Base-by-base conservation (phyloP, 2,888 invertebrate species). In the Sarcophaga variegata region DNA sequence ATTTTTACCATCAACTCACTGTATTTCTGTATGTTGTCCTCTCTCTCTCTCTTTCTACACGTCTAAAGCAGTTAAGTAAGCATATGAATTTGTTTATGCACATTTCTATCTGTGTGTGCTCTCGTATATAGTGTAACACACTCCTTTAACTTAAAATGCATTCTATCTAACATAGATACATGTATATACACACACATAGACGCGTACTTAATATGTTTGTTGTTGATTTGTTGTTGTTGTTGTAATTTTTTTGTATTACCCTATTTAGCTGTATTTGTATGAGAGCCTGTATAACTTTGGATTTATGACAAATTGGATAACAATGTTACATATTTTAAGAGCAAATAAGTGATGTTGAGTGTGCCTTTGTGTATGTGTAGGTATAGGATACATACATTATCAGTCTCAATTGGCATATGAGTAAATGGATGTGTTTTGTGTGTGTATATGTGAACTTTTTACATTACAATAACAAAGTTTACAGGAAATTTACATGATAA, bases 231-330 rank as follows among this genome's bases (percentile, higher is more conserved):
- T 17, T 54, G 54, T 54, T 54, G 54, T 54, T 54, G 14, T 14
- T 54, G 2, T 14, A 22, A 1, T 3, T 54, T 14, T 54, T 14
- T 14, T 54, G 17, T 54, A 54, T 6, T 37, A 3, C 12, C 2
- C 14, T 27, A 22, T 45, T 14, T 63, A 25, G 37, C 45, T 64
- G 27, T 72, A 20, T 74, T 6, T 63, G 69, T 60, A 62, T 70
- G 75, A 6, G 25, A 63, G 59, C 70, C 66, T 77, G 59, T 67
- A 20, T 59, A 27, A 49, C 60, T 81, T 76, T 67, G 74, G 75
- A 85, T 85, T 85, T 81, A 85, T 76, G 84, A 81, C 76, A 81
- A 85, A 85, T 76, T 80, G 80, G 70, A 80, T 80, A 84, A 84
- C 79, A 80, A 80, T 76, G 84, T 79, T 79, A 70, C 63, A 80